These are phyloP conservation scores for Leptobrachium leishanense DNA, from an alignment of 2,113 vertebrate species.

Conservation along the genomic window DNA sequence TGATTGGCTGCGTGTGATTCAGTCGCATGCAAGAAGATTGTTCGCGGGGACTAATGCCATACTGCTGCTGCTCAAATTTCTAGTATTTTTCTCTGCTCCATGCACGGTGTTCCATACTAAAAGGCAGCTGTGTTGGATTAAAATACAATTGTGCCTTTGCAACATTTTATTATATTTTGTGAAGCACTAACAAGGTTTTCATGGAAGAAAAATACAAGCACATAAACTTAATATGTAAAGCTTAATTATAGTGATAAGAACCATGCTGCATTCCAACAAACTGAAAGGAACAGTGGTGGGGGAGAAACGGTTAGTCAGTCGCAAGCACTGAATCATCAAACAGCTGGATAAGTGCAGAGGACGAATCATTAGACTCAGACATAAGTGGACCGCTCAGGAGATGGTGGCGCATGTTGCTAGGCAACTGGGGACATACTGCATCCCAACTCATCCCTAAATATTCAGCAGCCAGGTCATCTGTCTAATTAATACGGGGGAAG, in stretches of 20 bases:
- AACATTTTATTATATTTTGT: not conserved
- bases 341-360: slow-evolving; percentile 55
- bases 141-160: not conserved
- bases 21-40: no score
- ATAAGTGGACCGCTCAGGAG: slow-evolving; percentile 56
- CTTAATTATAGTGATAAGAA: not conserved
- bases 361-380: slow-evolving; percentile 58
- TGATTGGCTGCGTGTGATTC: no score
- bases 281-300: not conserved
- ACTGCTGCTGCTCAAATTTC: no score
- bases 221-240: not conserved
- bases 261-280: slow-evolving; percentile 5
- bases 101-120: no score
- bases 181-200: not conserved
- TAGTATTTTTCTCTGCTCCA: no score
- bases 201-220: not conserved
- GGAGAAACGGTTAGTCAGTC: slow-evolving; percentile 48
- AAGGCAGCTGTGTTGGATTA: not conserved
- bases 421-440: slow-evolving; percentile 61
- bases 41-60: no score
- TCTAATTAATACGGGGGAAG: slow-evolving; percentile 44
- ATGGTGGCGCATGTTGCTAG: slow-evolving; percentile 52
- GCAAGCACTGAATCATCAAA: slow-evolving; percentile 56
- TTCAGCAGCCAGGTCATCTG: slow-evolving; percentile 49
- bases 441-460: slow-evolving; percentile 50